phyloP scores from a whole-genome alignment of 1,140 invertebrate species.

The Magallana gigas region DNA sequence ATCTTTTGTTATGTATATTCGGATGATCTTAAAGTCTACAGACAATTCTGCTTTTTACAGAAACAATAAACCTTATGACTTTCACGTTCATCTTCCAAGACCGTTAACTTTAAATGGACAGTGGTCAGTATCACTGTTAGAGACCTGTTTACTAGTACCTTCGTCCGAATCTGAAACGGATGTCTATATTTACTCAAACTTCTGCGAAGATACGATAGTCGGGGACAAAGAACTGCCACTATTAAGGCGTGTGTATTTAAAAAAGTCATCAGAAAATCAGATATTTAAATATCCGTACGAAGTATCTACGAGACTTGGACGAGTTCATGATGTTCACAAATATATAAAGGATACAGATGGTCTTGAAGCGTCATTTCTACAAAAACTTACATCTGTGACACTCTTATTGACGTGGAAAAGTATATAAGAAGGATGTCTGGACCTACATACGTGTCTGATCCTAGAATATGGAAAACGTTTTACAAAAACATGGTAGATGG shows the following conservation, averaged over 20 bases:
- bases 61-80: not conserved
- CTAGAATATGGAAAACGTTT: constrained; percentile 3
- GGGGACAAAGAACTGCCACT: not conserved
- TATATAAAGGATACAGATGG: constrained; percentile 46
- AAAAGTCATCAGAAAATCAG: not conserved
- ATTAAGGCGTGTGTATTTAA: constrained; percentile 14
- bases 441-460: not conserved
- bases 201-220: constrained; percentile 50
- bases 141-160: not conserved
- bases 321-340: constrained; percentile 39
- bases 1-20: not conserved
- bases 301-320: constrained; percentile 39
- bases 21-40: not conserved
- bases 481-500: not conserved
- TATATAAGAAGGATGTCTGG: not conserved
- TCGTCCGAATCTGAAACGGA: not conserved
- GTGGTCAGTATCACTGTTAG: constrained; percentile 19
- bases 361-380: not conserved
- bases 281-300: constrained; percentile 34
- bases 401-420: constrained; percentile 7
- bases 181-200: constrained; percentile 12
- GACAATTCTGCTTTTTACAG: not conserved
- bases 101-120: not conserved
- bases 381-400: not conserved
- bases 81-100: constrained; percentile 16